Conservation (phyloP, 2,888 invertebrate genomes). For the Clitarchus hookeri region DNA sequence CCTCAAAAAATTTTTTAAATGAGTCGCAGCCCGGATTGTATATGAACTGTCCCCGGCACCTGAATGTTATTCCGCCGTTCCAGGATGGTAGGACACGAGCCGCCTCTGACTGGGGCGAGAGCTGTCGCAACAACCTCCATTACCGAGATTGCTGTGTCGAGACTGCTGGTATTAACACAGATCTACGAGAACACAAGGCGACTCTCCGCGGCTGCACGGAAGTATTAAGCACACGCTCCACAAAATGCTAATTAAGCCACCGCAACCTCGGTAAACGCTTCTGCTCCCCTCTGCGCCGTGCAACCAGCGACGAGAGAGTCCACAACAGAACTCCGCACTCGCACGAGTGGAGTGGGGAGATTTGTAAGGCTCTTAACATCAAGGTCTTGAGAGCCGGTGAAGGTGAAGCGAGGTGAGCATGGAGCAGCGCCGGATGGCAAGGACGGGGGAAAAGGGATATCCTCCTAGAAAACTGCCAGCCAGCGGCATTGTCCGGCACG, state of each 20-base stretch:
- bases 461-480: no score
- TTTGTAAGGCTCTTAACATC: no score
- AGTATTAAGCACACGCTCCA: not conserved
- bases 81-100: not conserved
- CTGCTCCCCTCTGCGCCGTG: not conserved
- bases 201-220: not conserved
- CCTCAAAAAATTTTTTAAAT: no score
- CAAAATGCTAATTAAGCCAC: not conserved
- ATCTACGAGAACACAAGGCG: not conserved
- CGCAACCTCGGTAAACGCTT: not conserved
- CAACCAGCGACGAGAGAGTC: not conserved
- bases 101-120: not conserved
- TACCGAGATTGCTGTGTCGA: not conserved
- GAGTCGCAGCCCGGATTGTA: no score
- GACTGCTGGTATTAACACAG: not conserved
- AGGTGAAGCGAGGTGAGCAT: no score
- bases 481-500: no score
- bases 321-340: no score
- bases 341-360: no score
- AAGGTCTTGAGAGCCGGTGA: no score
- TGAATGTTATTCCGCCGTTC: not conserved
- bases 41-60: no score
- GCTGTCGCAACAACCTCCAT: not conserved
- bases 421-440: no score
- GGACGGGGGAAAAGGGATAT: no score